Evolutionary conservation across 1,140 invertebrate genomes (phyloP), one percentile per base, ranked within the genome.

Genomic region (Drosophila tropicalis): DNA sequence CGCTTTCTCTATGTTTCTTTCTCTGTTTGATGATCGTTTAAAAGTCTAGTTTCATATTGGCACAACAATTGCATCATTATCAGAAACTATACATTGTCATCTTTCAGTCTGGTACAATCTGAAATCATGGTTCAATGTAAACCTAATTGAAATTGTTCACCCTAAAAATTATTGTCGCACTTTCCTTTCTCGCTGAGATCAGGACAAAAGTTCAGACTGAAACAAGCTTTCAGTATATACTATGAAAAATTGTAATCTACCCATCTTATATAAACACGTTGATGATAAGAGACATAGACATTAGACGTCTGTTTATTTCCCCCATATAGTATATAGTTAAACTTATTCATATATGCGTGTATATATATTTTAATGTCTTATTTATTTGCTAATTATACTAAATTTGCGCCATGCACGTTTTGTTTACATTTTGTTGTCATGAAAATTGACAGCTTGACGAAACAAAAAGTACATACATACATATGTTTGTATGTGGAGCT

Each of bases 61-160:
- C 70, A 69, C 36, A 76, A 76, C 72, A 76, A 76, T 76, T 76
- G 73, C 73, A 76, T 76, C 76, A 76, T 76, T 67, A 60, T 58
- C 69, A 63, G 68, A 66, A 69, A 76, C 41, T 76, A 51, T 51
- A 61, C 61, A 47, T 47, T 62, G 61, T 62, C 40, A 17, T 60
- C 15, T 60, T 60, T 62, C 32, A 65, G 72, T 74, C 70, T 62
- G 69, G 69, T 75, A 36, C 75, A 76, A 76, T 76, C 73, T 57
- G 41, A 54, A 58, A 76, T 69, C 73, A 66, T 73, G 75, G 75
- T 77, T 78, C 75, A 78, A 66, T 69, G 74, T 78, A 58, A 67
- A 78, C 75, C 75, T 78, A 78, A 78, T 78, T 78, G 75, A 78
- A 78, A 78, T 78, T 78, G 74, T 77, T 78, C 75, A 78, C 75